phyloP scores from a whole-genome alignment of 1,140 invertebrate genomes.

The Antheraea mylitta region DNA sequence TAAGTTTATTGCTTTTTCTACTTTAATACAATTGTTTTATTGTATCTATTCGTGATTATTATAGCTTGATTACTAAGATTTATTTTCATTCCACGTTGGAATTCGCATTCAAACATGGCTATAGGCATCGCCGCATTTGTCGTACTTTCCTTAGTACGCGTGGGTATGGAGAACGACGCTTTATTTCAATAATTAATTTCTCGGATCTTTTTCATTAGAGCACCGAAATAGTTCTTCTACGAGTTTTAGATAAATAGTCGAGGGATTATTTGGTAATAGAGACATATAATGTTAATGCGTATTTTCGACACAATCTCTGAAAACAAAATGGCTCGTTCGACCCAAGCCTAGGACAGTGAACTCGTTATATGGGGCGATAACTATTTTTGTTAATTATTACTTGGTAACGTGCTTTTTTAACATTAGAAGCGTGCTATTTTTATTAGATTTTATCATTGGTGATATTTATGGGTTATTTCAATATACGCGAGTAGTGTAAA shows the following conservation, averaged over 20 bases:
- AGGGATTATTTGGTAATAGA: constrained; percentile 65
- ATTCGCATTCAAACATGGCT: constrained; percentile 78
- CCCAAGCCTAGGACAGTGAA: constrained; percentile 75
- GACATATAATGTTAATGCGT: constrained; percentile 68
- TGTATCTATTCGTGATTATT: constrained; percentile 54
- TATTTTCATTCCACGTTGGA: constrained; percentile 74
- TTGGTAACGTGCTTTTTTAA: constrained; percentile 22
- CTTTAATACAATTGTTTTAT: constrained; percentile 54
- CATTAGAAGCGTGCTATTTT: constrained; percentile 16
- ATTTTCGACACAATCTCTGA: constrained; percentile 74
- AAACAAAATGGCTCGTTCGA: constrained; percentile 78
- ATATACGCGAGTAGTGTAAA: constrained; percentile 24
- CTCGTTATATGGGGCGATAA: constrained; percentile 74
- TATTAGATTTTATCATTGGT: constrained; percentile 11
- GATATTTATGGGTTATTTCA: not conserved
- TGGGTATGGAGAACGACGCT: constrained; percentile 73
- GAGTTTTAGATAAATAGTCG: constrained; percentile 62
- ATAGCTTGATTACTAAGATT: constrained; percentile 51
- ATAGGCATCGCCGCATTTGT: constrained; percentile 71
- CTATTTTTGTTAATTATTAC: constrained; percentile 55
- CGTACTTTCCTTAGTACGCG: constrained; percentile 73
- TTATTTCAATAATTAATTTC: constrained; percentile 77
- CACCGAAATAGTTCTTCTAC: constrained; percentile 71
- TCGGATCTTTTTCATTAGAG: constrained; percentile 70
- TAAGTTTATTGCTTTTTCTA: constrained; percentile 72